Percentiles rank a stretch among this genome's conserved stretches.
Conservation (phyloP, 2,797 vertebrate species). For the Mionectes olivaceus region DNA sequence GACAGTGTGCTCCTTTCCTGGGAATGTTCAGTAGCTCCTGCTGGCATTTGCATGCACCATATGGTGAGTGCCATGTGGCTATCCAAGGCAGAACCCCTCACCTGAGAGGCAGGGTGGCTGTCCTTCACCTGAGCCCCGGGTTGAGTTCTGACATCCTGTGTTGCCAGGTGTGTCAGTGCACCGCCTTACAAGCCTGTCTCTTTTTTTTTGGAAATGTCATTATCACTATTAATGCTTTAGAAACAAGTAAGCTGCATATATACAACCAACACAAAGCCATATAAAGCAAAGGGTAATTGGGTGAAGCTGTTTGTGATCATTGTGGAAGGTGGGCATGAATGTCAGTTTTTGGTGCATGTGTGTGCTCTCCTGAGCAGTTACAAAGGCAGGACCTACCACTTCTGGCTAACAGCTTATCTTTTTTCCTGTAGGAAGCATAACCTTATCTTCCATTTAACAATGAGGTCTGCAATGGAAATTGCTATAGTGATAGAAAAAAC, state of each 20-base stretch:
- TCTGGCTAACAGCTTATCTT: not conserved
- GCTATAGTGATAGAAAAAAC: not conserved
- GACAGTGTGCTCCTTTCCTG: rapidly evolving
- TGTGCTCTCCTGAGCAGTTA: not conserved
- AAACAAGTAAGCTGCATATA: not conserved
- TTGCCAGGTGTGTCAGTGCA: no score
- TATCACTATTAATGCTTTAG: not conserved
- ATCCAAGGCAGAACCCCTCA: not conserved
- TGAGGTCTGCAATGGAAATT: not conserved
- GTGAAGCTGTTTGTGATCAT: not conserved
- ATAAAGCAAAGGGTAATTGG: not conserved
- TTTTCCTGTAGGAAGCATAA: not conserved
- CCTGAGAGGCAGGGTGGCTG: rapidly evolving
- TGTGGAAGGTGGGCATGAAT: not conserved
- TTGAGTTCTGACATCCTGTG: rapidly evolving
- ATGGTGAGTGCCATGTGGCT: not conserved
- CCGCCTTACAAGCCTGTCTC: rapidly evolving
- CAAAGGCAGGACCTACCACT: not conserved
- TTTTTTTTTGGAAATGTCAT: not conserved
- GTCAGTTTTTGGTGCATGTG: not conserved
- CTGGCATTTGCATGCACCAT: not conserved
- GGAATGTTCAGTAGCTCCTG: not conserved
- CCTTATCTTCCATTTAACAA: not conserved
- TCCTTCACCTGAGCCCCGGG: rapidly evolving
- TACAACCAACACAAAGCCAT: not conserved